Evolutionary conservation across 2,797 vertebrate genomes (phyloP), one percentile per base, ranked within the genome.

Genomic region (Eutrigla gurnardus): DNA sequence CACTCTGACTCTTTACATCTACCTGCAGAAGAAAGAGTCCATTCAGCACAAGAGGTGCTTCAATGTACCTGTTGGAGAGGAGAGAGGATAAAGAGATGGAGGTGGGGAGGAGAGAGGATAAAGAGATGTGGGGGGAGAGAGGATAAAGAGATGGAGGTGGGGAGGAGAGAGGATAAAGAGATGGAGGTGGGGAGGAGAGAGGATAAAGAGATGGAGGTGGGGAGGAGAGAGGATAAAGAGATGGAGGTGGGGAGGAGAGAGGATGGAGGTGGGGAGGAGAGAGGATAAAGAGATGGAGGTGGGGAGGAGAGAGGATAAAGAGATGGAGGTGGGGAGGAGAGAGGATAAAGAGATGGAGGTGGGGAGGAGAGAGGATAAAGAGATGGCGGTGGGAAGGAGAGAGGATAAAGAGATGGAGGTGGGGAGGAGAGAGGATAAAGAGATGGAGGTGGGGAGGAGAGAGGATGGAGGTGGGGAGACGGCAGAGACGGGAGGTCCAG

Each of bases 11-110:
- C 89, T 83, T 81, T 89, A 87, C 88, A 71, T 89, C 84, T 89
- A 83, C 79, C 85, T 83, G 66, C 74, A 91, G 83, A 93, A 93
- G 88, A 94, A 94, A 93, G 91, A 80, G 81, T 75, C 83, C 68
- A 89, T 93, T 94, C 92, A 93, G 82, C 65, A 25, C 77, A 76
- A 84, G 74, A 83, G 85, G 86, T 80, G 89, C 88, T 90, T 90
- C 92, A 90, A 92, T 92, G 92, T 25, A 25, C 25, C 25, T 25
- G 25, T 25, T 25, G 25, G 75, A 81, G 43, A 46, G 68, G 61
- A 77, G 62, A 78, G 70, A 65, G 12, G 10, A 79, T 65, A 74
- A 66, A 63, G 50, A 68, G 52, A 78, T 54, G 35, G 65, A 86
- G 75, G 87, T 59, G 2, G 25, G 25, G 25, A 25, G 25, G 25